A percentile compares a stretch with the other conserved stretches of the same genome.
phyloP scores from a whole-genome alignment of 1,140 invertebrate genomes.

The Latrodectus geometricus region DNA sequence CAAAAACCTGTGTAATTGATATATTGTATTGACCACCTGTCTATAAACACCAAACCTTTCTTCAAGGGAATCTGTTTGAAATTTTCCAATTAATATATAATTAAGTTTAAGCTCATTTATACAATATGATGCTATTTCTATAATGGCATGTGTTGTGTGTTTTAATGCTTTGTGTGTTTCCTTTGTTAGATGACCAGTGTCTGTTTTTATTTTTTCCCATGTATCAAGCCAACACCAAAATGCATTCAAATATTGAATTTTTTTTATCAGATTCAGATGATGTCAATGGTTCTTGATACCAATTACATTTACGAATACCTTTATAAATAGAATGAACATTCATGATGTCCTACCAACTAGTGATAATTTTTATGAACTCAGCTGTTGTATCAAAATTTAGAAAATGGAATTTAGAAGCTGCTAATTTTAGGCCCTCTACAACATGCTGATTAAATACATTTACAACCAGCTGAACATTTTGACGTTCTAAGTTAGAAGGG shows the following conservation, averaged over 20 bases:
- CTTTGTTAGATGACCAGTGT: slow-evolving; percentile 17
- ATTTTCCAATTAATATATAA: slow-evolving; percentile 49
- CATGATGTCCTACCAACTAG: slow-evolving; percentile 49
- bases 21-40: slow-evolving; percentile 27
- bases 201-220: slow-evolving; percentile 22
- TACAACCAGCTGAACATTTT: slow-evolving; percentile 57
- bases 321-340: slow-evolving; percentile 55
- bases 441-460: slow-evolving; percentile 57
- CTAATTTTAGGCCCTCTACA: slow-evolving; percentile 13
- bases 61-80: slow-evolving; percentile 54
- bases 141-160: slow-evolving; percentile 46
- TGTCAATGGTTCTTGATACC: slow-evolving; percentile 44
- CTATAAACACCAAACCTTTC: slow-evolving; percentile 45
- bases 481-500: slow-evolving; percentile 39
- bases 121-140: slow-evolving; percentile 39
- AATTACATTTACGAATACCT: slow-evolving; percentile 10
- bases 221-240: slow-evolving; percentile 57
- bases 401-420: slow-evolving; percentile 19
- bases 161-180: slow-evolving; percentile 41
- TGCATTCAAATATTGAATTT: slow-evolving; percentile 28
- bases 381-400: neutral
- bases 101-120: slow-evolving; percentile 3
- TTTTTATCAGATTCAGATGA: slow-evolving; percentile 22
- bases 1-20: slow-evolving; percentile 48
- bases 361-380: slow-evolving; percentile 51